Evolutionary conservation across 2,888 invertebrate genomes (phyloP), one percentile per base, ranked within the genome.

Genomic region (Tyria jacobaeae): DNA sequence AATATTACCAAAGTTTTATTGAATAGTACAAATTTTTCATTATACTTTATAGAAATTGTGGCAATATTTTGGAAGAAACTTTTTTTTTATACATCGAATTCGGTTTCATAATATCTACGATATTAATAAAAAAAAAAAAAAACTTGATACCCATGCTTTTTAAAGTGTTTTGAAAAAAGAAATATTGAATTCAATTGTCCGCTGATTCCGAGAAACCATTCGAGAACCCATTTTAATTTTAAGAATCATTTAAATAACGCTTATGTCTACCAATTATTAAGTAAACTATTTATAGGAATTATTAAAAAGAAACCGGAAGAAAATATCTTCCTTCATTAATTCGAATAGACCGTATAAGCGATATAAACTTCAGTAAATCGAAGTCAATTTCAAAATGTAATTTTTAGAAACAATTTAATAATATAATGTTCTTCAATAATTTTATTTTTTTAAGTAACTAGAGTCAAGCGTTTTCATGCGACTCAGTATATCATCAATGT

Each of bases 11-110:
- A 69, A 61, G 60, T 77, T 75, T 81, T 84, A 82, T 76, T 80
- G 82, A 84, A 78, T 76, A 76, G 76, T 82, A 88, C 80, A 78
- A 67, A 70, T 71, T 80, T 73, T 78, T 80, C 86, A 76, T 68
- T 72, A 76, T 51, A 73, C 65, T 83, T 86, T 84, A 83, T 89
- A 89, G 86, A 89, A 88, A 88, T 87, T 83, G 83, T 91, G 91
- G 90, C 91, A 90, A 84, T 89, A 88, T 84, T 87, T 86, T 92
- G 92, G 92, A 93, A 92, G 92, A 92, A 82, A 85, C 79, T 84
- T 77, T 72, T 70, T n/a, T 73, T 69, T 69, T 87, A 44, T 21
- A 89, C 87, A 88, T 89, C 82, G 88, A 91, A 89, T 90, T 90
- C 89, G 88, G 89, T 85, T 88, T 84, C 77, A 79, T 84, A 86